These are phyloP conservation scores for Squalus acanthias DNA, from an alignment of 2,797 vertebrate species.

Conservation along the genomic window DNA sequence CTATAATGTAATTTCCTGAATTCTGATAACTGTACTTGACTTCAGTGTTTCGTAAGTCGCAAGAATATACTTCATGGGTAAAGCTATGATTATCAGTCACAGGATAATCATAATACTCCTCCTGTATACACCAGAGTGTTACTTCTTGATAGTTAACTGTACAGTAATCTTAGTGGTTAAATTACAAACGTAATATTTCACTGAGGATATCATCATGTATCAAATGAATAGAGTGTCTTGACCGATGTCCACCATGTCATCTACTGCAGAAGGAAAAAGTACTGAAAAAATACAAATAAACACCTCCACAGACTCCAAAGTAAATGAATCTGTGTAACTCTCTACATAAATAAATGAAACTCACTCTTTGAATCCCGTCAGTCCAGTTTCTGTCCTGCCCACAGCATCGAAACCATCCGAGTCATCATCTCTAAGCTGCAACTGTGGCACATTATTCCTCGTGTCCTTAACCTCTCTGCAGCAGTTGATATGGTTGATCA, in stretches of 20 bases:
- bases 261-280: neutral
- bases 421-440: too few species aligned
- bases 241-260: neutral
- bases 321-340: too few species aligned
- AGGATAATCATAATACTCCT: neutral
- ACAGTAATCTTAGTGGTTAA: neutral
- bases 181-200: neutral
- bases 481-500: too few species aligned
- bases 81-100: neutral
- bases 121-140: neutral
- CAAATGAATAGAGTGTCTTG: neutral
- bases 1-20: neutral
- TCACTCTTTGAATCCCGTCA: too few species aligned
- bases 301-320: neutral
- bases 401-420: too few species aligned
- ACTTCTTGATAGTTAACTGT: neutral
- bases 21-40: neutral
- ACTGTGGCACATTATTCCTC: too few species aligned
- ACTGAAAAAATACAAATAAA: neutral
- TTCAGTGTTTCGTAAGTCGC: neutral
- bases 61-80: neutral
- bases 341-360: too few species aligned
- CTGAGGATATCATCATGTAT: neutral
- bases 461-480: too few species aligned
- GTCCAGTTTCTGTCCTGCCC: too few species aligned